These are phyloP conservation scores for Hesperophylax magnus DNA, from an alignment of 1,140 invertebrate species.

Conservation along the genomic window DNA sequence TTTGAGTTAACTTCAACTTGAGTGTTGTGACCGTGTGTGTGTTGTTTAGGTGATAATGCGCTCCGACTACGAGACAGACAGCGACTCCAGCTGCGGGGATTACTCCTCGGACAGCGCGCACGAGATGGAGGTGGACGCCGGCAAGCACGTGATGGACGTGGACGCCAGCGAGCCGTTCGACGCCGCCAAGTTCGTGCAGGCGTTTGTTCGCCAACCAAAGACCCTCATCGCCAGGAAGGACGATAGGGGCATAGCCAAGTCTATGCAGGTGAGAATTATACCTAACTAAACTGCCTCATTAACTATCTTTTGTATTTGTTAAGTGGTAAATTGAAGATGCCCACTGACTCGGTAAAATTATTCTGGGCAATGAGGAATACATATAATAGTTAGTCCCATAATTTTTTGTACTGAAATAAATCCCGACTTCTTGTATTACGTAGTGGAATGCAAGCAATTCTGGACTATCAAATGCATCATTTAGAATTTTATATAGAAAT, in stretches of 20 bases:
- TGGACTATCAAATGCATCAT: no score
- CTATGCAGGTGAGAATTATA: slow-evolving; percentile 48
- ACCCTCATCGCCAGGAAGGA: slow-evolving; percentile 46
- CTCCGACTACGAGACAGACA: slow-evolving; percentile 33
- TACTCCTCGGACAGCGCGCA: slow-evolving; percentile 53
- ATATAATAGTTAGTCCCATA: no score
- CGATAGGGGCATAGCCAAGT: slow-evolving; percentile 41
- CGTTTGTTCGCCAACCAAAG: slow-evolving; percentile 52
- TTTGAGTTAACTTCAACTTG: no score
- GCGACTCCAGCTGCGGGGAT: slow-evolving; percentile 51
- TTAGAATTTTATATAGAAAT: no score
- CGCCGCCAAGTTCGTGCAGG: slow-evolving; percentile 52
- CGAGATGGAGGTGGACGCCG: slow-evolving; percentile 25
- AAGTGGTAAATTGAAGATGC: no score
- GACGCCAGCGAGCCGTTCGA: slow-evolving; percentile 39
- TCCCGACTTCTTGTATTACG: no score
- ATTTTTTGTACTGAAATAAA: no score
- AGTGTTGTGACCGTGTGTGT: neutral
- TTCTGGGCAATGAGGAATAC: no score
- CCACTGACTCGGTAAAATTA: no score
- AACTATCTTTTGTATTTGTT: no score
- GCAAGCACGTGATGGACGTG: slow-evolving; percentile 19
- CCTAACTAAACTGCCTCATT: no score
- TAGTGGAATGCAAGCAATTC: no score
- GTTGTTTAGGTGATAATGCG: slow-evolving; percentile 19